Base-by-base conservation (phyloP, 2,888 invertebrate genomes). In the Fragum whitleyi region DNA sequence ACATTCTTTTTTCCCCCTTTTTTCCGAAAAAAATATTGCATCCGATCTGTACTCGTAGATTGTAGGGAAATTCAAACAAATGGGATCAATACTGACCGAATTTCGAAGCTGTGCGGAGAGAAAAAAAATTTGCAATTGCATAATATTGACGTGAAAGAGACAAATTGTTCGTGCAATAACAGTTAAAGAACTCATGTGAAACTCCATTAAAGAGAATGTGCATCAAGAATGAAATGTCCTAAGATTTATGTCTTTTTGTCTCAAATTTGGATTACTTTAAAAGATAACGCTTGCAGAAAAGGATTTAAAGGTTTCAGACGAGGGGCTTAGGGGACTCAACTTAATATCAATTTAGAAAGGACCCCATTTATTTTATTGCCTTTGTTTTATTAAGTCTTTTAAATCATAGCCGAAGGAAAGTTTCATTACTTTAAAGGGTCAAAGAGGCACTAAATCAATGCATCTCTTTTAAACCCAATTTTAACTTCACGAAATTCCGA, bases 281-380 rank as follows among this genome's bases (percentile, higher is more conserved):
- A 47, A 47, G 47, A 47, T 47, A 47, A 47, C 47, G n/a, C 7
- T 47, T 47, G 47, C 47, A 47, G 47, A 47, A 47, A 47, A n/a
- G n/a, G 47, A 47, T n/a, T 47, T 47, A 47, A 47, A 47, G 47
- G 47, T 47, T 47, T 47, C 47, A 47, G 57, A 57, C 28, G 29
- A 32, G 29, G 26, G 29, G 29, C n/a, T 61, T 32, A 32, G 32
- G 32, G 61, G 32, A 61, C 32, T 61, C 16, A 26, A 32, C 23
- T 39, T 23, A 42, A 65, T 65, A n/a, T 42, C 36, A 65, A 65
- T 39, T 39, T 39, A 65, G 65, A 21, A 42, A 65, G 65, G 36
- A 26, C 65, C 65, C 26, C 65, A 26, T 65, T 65, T 65, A 65
- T 65, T 65, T 39, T 42, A 65, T 65, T 26, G 65, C 42, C 65